Evolutionary conservation across 1,140 invertebrate species (phyloP).

Genomic region (Ridgeia piscesae): DNA sequence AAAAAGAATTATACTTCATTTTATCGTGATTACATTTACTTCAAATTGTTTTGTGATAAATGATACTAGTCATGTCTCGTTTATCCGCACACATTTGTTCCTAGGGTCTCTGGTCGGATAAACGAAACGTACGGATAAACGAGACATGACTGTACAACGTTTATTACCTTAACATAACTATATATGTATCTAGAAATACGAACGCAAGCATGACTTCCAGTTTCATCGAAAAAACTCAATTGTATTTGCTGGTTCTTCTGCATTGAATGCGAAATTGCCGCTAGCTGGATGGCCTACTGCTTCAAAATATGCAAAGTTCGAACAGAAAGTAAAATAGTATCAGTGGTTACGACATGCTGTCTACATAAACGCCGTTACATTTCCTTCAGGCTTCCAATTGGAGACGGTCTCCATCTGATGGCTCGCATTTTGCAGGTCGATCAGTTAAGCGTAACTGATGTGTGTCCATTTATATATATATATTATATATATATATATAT

Average conservation of each 20-base stretch:
- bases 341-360: background rate
- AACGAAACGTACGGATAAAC: too few relatives aligned
- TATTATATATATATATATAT: too few relatives aligned
- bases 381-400: background rate
- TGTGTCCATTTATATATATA: too few relatives aligned
- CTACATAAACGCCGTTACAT: background rate
- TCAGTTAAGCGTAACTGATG: too few relatives aligned
- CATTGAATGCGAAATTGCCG: background rate
- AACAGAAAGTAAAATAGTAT: background rate
- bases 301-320: background rate
- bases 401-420: background rate
- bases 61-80: too few relatives aligned
- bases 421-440: background rate
- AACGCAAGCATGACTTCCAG: background rate
- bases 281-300: background rate
- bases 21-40: background rate
- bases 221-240: background rate
- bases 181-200: background rate
- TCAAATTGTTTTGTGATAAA: background rate
- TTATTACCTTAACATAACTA: background rate
- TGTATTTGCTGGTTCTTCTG: background rate
- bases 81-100: too few relatives aligned
- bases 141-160: too few relatives aligned
- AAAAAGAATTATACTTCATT: background rate
- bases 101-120: too few relatives aligned